phyloP scores from a whole-genome alignment of 2,113 vertebrate genomes.

The Grallaria varia region DNA sequence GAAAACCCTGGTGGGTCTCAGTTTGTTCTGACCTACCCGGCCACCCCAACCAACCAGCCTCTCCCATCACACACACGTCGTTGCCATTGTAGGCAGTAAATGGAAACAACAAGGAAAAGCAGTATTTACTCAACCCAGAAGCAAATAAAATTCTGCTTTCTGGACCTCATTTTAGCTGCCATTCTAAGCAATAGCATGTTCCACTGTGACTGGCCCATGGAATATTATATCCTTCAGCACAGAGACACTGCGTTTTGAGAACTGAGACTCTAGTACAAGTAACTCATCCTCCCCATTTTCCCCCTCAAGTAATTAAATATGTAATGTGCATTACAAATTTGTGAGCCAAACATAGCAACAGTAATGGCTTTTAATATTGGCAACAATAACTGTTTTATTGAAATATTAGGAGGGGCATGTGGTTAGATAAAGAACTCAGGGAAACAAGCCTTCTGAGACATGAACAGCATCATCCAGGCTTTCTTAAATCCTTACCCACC shows the following conservation, averaged over 20 bases:
- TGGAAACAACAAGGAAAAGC: not conserved
- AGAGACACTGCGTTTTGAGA: not conserved
- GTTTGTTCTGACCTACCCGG: not conserved
- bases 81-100: not conserved
- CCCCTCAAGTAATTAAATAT: not conserved
- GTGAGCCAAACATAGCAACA: constrained; percentile 3
- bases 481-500: not conserved
- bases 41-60: not conserved
- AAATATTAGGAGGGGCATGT: not conserved
- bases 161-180: not conserved
- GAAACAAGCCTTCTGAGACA: constrained; percentile 19
- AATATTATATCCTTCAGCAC: not conserved
- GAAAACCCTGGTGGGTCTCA: not conserved
- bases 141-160: not conserved
- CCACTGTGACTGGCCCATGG: not conserved
- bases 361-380: not conserved
- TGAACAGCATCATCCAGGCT: not conserved
- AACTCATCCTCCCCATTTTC: not conserved
- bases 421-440: not conserved
- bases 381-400: not conserved
- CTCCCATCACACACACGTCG: not conserved
- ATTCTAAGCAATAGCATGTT: not conserved
- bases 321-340: not conserved
- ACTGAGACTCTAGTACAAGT: not conserved
- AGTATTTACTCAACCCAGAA: not conserved